These are phyloP conservation scores for Halcyon malimbica DNA, from an alignment of 2,113 vertebrate genomes.

Conservation along the genomic window DNA sequence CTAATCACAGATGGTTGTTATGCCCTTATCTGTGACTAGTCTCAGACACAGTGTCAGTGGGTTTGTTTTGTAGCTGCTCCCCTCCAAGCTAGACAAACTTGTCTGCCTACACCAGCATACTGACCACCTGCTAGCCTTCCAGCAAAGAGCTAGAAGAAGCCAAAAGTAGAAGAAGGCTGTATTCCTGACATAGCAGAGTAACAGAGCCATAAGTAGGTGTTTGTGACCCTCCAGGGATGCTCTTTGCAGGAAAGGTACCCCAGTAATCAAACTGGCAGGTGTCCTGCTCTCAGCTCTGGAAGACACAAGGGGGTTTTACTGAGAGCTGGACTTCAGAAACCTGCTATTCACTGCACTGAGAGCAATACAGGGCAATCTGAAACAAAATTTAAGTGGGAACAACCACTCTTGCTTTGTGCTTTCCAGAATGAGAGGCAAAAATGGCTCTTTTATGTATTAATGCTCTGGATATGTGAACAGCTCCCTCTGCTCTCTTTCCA, in stretches of 20 bases:
- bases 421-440: not conserved
- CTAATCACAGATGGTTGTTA: not conserved
- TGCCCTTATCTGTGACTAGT: not conserved
- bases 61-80: not conserved
- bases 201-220: not conserved
- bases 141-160: not conserved
- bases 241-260: not conserved
- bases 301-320: accelerated
- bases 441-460: not conserved
- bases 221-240: not conserved
- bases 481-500: not conserved
- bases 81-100: not conserved
- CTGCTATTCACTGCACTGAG: not conserved
- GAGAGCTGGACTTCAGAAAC: not conserved
- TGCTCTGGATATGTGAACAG: not conserved
- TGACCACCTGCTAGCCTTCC: not conserved
- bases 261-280: not conserved
- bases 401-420: not conserved
- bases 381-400: not conserved
- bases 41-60: not conserved
- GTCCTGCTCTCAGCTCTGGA: not conserved
- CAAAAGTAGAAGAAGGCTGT: not conserved
- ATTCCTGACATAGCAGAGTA: not conserved
- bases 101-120: not conserved
- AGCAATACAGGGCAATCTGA: not conserved